Evolutionary conservation across 2,797 vertebrate genomes (phyloP), one percentile per base, ranked within the genome.

Genomic region (Clarias platycephalus): DNA sequence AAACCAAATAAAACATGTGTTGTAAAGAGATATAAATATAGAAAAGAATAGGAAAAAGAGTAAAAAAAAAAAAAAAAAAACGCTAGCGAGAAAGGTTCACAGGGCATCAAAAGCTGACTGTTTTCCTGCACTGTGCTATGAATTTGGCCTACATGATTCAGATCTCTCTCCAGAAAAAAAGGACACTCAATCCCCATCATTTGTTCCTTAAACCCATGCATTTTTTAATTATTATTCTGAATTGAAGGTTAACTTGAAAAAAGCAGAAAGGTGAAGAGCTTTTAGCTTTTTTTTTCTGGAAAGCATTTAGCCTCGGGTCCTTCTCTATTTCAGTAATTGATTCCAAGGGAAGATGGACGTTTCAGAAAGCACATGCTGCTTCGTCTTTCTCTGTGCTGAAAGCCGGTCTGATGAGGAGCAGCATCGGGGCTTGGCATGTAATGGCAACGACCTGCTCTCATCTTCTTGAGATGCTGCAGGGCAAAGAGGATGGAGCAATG

Each of bases 381-480:
- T 37, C 31, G 66, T 55, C 76, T 49, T 78, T 83, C 75, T 79
- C 40, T 53, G 8, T 37, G 40, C 75, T 80, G 75, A 72, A 79
- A 83, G 66, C 13, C 2, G 3, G 75, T 44, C 68, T 28, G 64
- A 80, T 77, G 80, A 74, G 76, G 67, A 86, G 62, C 80, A 57
- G 55, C 49, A 15, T 55, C 57, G 13, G 62, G 55, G 62, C 82
- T 79, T 57, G 37, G 64, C 13, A 22, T 77, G 26, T 64, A 83
- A 80, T 77, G 75, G 58, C 85, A 79, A 60, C 22, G 80, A 83
- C 53, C 82, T 74, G 71, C 53, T 64, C 83, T 82, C 83, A 75
- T 85, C 72, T 85, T 64, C 49, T 55, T 6, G 74, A 68, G 57
- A 60, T 68, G 81, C 85, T 37, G 37, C 57, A 72, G 64, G 79